These are phyloP conservation scores for Urosaurus nigricauda DNA, from an alignment of 2,797 vertebrate species.

Conservation along the genomic window DNA sequence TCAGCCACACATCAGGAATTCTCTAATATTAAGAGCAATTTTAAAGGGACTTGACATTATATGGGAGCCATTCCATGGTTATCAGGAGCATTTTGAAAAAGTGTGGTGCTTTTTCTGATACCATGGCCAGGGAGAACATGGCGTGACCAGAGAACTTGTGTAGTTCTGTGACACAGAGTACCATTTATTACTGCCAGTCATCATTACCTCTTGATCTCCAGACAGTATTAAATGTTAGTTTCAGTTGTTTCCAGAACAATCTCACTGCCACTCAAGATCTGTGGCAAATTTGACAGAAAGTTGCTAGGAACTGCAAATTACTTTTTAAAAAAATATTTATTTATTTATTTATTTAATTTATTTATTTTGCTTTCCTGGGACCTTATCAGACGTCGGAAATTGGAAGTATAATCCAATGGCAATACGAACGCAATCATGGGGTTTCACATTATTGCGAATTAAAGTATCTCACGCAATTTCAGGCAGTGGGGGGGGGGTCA, in stretches of 20 bases:
- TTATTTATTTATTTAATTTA: background rate
- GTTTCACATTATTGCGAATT: too few species aligned
- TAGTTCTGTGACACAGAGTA: background rate
- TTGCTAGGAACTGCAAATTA: background rate
- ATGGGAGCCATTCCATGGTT: background rate
- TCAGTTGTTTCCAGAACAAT: background rate
- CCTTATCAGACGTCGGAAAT: too few species aligned
- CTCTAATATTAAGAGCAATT: background rate
- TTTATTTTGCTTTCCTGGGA: background rate
- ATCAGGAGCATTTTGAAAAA: background rate
- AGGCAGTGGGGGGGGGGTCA: too few species aligned
- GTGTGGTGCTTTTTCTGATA: background rate
- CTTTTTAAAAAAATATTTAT: too few species aligned
- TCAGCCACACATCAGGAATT: background rate
- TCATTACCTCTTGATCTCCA: background rate
- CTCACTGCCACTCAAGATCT: background rate
- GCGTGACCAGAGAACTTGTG: background rate
- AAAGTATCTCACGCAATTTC: too few species aligned
- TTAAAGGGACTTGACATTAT: background rate
- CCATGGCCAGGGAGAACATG: background rate
- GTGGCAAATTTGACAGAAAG: background rate
- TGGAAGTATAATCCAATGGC: too few species aligned
- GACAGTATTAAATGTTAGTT: background rate
- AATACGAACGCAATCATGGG: too few species aligned
- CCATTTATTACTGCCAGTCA: background rate